Conservation (phyloP, 2,888 invertebrate genomes). For the Drosophila mulleri region DNA sequence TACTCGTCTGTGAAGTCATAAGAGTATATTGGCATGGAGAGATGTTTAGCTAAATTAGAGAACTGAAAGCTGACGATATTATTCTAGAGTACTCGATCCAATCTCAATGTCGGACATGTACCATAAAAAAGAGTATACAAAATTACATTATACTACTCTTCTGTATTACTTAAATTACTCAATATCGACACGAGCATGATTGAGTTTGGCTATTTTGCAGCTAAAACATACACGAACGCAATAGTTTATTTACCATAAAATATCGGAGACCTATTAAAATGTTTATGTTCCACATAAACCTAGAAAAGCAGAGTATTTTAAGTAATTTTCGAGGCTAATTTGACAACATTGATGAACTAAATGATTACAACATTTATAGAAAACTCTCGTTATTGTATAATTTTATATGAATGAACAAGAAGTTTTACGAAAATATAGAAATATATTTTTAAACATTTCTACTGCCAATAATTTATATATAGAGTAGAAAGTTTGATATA, state of each 20-base stretch:
- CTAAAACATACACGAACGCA: background rate
- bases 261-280: background rate
- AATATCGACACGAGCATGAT: background rate
- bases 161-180: background rate
- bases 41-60: background rate
- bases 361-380: too few relatives aligned
- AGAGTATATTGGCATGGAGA: too few relatives aligned
- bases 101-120: too few relatives aligned
- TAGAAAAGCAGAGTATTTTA: background rate
- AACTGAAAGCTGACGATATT: background rate
- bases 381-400: too few relatives aligned
- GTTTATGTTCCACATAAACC: background rate
- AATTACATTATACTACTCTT: too few relatives aligned
- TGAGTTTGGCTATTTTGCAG: background rate
- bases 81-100: background rate
- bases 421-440: too few relatives aligned
- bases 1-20: background rate
- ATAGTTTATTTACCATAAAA: background rate
- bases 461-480: too few relatives aligned
- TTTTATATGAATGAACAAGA: too few relatives aligned
- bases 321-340: slow-evolving; percentile 3
- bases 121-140: too few relatives aligned
- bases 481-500: too few relatives aligned
- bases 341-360: too few relatives aligned
- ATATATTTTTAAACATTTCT: too few relatives aligned